phyloP scores from a whole-genome alignment of 2,113 vertebrate species.

The Rallus limicola region DNA sequence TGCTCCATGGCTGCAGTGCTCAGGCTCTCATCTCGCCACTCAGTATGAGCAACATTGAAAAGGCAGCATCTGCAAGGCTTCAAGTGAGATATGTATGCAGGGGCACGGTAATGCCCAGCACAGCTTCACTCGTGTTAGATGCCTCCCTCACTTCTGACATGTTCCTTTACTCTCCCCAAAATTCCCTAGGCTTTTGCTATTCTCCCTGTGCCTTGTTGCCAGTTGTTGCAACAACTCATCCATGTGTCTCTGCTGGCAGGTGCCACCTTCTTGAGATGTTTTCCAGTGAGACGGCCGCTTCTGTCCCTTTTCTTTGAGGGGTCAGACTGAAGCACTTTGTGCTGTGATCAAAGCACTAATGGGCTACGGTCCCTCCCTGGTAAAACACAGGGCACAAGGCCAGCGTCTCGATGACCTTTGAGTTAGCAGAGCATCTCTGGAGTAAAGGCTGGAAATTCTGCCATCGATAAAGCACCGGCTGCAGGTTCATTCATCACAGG shows the following conservation, averaged over 20 bases:
- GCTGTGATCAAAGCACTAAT: not conserved
- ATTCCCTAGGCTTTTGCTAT: not conserved
- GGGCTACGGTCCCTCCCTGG: not conserved
- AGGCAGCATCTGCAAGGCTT: not conserved
- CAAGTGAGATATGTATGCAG: not conserved
- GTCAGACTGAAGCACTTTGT: not conserved
- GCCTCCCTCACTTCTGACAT: not conserved
- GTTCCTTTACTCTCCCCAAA: not conserved
- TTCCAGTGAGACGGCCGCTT: fast-evolving
- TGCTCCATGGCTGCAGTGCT: not conserved
- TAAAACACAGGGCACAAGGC: not conserved
- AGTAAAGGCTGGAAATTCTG: not conserved
- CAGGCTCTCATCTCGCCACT: fast-evolving
- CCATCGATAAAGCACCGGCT: not conserved
- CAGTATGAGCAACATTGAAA: too few species aligned
- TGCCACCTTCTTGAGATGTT: not conserved
- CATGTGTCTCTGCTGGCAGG: fast-evolving
- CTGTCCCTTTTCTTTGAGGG: not conserved
- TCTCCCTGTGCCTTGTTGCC: not conserved
- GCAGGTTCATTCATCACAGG: not conserved
- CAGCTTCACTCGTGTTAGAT: not conserved
- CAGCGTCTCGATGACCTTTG: not conserved
- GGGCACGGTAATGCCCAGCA: not conserved
- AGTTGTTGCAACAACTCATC: fast-evolving
- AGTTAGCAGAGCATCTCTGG: not conserved